Base-by-base conservation (phyloP, 2,797 vertebrate species). In the Paedocypris micromegethes region DNA sequence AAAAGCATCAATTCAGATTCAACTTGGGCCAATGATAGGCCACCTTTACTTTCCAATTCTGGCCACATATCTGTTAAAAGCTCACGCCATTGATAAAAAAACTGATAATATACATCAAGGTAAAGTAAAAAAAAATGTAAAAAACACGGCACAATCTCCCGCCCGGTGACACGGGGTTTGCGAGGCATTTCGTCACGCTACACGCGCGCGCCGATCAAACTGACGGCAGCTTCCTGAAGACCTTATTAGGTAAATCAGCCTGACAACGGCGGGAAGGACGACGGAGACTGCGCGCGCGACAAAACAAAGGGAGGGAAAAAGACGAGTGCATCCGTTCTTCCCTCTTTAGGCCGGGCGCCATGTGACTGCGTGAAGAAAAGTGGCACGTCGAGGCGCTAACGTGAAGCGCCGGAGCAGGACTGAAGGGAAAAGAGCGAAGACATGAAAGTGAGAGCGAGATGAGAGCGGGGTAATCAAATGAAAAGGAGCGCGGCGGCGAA, bases 241-340 rank as follows among this genome's bases (percentile, higher is more conserved):
- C 47, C 76, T 75, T 68, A 50, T 73, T 74, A 77, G 72, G 61
- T 69, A 73, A 76, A 49, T 38, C 55, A 69, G 73, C 47, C 62
- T 61, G 74, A 77, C 54, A 53, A 5, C 6, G n/a, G 23, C 4
- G 44, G 51, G 64, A 48, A n/a, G 44, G 51, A 64, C 40, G 3
- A 55, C 42, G n/a, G 63, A 41, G 52, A 8, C 61, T 60, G 49
- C 68, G 54, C 9, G 50, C 46, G 44, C 67, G 49, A 75, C 64
- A 39, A 42, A 69, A 8, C 61, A 37, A 46, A 50, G 9, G 57
- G 42, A 47, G 43, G 9, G 44, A 63, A 5, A 51, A 52, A 59
- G 47, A 59, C 5, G 0, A 2, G 37, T 45, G 6, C 5, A 49
- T 44, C 50, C 46, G 9, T 45, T 8, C 9, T 52, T 9, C 55